Evolutionary conservation across 1,140 invertebrate species (phyloP).

Genomic region (Proales similis): DNA sequence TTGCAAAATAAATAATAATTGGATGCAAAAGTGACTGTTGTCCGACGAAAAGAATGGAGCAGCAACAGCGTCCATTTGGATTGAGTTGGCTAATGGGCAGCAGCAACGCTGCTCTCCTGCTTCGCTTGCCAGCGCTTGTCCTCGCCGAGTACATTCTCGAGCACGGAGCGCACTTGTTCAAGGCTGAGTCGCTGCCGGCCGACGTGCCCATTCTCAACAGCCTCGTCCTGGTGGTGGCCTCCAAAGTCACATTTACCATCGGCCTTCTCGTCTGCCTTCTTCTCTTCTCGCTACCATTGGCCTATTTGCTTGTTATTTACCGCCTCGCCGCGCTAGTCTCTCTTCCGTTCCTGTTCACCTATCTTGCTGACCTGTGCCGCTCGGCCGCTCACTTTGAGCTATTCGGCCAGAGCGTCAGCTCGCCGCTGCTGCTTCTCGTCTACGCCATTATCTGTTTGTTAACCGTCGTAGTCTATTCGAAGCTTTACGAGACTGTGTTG

Average conservation of each 20-base stretch:
- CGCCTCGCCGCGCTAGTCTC: constrained; percentile 6
- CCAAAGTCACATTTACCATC: background rate
- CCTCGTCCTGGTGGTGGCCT: background rate
- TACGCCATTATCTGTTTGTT: background rate
- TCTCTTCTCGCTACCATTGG: background rate
- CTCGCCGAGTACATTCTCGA: constrained; percentile 1
- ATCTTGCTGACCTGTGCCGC: background rate
- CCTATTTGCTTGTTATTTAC: constrained; percentile 14
- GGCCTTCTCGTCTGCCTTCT: constrained; percentile 9
- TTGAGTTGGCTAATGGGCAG: too few species aligned
- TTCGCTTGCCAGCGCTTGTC: constrained; percentile 9
- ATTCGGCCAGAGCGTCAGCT: background rate
- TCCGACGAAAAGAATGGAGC: too few species aligned
- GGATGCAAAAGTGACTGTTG: too few species aligned
- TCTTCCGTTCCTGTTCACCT: constrained; percentile 17
- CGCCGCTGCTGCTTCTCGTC: background rate
- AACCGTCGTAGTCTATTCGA: constrained; percentile 1
- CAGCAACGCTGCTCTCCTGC: too few species aligned
- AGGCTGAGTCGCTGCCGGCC: background rate
- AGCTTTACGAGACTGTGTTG: constrained; percentile 16
- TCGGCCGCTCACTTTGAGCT: background rate
- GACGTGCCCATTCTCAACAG: background rate
- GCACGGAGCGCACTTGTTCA: constrained; percentile 2
- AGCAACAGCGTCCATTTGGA: too few species aligned
- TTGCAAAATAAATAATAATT: too few species aligned